Conservation (phyloP, 1,140 invertebrate genomes). For the Lordiphosa stackelbergi region DNA sequence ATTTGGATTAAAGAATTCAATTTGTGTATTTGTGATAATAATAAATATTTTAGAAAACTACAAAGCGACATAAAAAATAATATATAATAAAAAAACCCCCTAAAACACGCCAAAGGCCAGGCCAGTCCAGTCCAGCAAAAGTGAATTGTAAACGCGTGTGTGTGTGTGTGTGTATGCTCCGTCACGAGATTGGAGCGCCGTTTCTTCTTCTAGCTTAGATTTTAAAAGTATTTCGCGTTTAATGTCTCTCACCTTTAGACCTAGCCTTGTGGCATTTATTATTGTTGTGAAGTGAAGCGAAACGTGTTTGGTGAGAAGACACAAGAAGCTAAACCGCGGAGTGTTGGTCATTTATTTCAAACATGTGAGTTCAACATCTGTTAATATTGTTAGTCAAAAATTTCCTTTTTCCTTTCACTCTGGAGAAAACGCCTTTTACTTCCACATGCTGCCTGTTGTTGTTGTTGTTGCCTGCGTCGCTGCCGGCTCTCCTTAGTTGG, state of each 20-base stretch:
- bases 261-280: conserved; percentile 47
- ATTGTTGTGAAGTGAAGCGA: conserved; percentile 56
- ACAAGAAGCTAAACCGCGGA: conserved; percentile 13
- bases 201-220: conserved; percentile 43
- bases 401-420: conserved; percentile 61
- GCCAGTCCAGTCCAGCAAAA: conserved; percentile 12
- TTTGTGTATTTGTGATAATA: conserved; percentile 8
- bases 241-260: conserved; percentile 65
- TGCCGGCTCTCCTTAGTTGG: conserved; percentile 21
- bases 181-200: conserved; percentile 67
- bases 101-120: conserved; percentile 16
- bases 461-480: conserved; percentile 22
- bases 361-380: conserved; percentile 55
- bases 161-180: conserved; percentile 32
- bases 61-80: conserved; percentile 19
- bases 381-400: conserved; percentile 15
- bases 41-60: conserved; percentile 25
- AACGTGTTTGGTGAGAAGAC: conserved; percentile 9
- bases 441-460: conserved; percentile 28
- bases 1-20: conserved; percentile 11
- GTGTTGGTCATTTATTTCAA: conserved; percentile 25
- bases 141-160: conserved; percentile 19
- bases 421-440: conserved; percentile 71
- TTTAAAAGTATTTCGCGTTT: conserved; percentile 52
- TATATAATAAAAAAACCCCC: conserved; percentile 17